Evolutionary conservation across 2,888 invertebrate genomes (phyloP).

Genomic region (Zele albiditarsus): DNA sequence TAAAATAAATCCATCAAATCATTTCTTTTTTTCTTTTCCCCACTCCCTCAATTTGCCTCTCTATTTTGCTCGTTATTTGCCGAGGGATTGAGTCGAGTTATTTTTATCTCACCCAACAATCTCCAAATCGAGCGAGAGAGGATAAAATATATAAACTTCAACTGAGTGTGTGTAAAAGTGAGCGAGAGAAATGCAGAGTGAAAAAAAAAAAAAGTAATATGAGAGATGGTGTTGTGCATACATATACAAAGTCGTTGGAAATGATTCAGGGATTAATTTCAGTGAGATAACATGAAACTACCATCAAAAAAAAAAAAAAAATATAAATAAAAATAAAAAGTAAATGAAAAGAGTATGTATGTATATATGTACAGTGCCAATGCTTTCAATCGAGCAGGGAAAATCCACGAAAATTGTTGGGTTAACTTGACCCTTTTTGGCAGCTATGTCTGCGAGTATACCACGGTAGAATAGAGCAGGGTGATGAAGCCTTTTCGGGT

Average conservation of each 20-base stretch:
- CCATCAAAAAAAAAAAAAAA: background rate
- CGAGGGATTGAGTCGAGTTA: constrained; percentile 15
- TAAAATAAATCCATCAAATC: constrained; percentile 18
- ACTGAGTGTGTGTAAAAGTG: background rate
- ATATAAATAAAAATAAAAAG: background rate
- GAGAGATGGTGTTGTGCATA: background rate
- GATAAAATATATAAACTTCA: background rate
- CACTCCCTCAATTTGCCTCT: background rate
- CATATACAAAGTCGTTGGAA: background rate
- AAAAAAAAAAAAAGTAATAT: background rate
- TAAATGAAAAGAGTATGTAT: background rate
- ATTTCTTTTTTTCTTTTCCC: constrained; percentile 37
- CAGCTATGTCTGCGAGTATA: background rate
- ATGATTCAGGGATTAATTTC: background rate
- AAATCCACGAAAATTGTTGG: constrained; percentile 19
- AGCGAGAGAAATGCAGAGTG: background rate
- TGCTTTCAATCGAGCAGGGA: constrained; percentile 27
- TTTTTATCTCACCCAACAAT: constrained; percentile 16
- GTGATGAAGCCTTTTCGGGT: constrained; percentile 58
- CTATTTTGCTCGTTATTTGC: constrained; percentile 14
- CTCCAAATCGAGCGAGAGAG: constrained; percentile 5
- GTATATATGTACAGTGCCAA: background rate
- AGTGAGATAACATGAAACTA: background rate
- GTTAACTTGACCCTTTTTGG: constrained; percentile 23
- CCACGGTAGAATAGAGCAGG: constrained; percentile 6